A percentile compares a stretch with the other conserved stretches of the same genome.
Evolutionary conservation across 1,140 invertebrate genomes (phyloP).

Genomic region (Drosophila orosa): DNA sequence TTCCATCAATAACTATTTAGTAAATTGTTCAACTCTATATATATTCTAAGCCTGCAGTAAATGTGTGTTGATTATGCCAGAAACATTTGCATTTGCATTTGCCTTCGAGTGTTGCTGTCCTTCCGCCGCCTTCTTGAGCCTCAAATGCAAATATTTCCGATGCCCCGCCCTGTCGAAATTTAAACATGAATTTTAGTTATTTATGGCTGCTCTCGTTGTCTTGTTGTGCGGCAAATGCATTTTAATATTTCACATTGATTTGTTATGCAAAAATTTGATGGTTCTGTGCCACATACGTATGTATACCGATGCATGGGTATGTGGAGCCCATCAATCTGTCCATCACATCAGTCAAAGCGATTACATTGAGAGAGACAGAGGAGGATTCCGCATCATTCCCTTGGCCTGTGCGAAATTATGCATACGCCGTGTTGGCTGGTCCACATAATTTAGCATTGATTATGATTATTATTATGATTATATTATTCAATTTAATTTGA

Average conservation of each 20-base stretch:
- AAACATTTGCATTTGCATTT: slow-evolving; percentile 70
- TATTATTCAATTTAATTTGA: slow-evolving; percentile 83
- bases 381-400: slow-evolving; percentile 8
- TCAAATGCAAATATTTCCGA: slow-evolving; percentile 66
- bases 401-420: slow-evolving; percentile 61
- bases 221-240: slow-evolving; percentile 73
- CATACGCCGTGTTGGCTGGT: slow-evolving; percentile 71
- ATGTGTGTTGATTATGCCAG: slow-evolving; percentile 47
- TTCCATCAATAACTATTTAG: not conserved
- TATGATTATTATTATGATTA: slow-evolving; percentile 79
- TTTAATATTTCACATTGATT: slow-evolving; percentile 81
- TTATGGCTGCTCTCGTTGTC: slow-evolving; percentile 67
- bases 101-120: slow-evolving; percentile 48
- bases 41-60: not conserved
- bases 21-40: not conserved
- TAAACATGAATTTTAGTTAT: slow-evolving; percentile 79
- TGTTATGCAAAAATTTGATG: slow-evolving; percentile 79
- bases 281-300: slow-evolving; percentile 13
- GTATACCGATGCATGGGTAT: slow-evolving; percentile 28
- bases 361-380: slow-evolving; percentile 50
- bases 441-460: slow-evolving; percentile 80
- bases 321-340: slow-evolving; percentile 40
- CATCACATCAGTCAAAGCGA: slow-evolving; percentile 68
- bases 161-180: slow-evolving; percentile 48
- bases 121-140: slow-evolving; percentile 21